phyloP scores from a whole-genome alignment of 2,888 invertebrate species.

The Galerucella calmariensis region DNA sequence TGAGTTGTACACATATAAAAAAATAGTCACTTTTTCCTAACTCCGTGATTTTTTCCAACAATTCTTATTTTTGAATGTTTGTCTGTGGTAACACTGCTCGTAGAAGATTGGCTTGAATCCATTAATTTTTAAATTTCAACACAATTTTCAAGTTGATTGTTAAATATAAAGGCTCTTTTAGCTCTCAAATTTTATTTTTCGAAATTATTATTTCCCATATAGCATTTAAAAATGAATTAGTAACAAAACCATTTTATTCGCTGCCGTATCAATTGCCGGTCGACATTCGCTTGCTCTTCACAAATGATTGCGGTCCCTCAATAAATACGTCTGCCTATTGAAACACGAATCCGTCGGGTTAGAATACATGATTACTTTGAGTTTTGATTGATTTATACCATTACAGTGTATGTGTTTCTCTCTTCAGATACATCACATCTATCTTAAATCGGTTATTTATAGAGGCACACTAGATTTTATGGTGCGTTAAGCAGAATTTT shows the following conservation, averaged over 20 bases:
- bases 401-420: constrained; percentile 26
- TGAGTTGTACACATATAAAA: no score
- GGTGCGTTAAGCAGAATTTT: constrained; percentile 16
- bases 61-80: no score
- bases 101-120: no score
- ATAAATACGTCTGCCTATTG: constrained; percentile 28
- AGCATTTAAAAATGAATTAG: background rate
- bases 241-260: background rate
- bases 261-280: constrained; percentile 6
- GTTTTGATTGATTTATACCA: constrained; percentile 34
- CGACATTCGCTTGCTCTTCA: constrained; percentile 10
- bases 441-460: constrained; percentile 31
- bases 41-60: no score
- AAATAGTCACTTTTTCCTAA: no score
- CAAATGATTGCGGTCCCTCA: constrained; percentile 29
- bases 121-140: no score
- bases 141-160: no score
- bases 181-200: no score
- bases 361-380: constrained; percentile 31
- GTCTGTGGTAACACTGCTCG: no score
- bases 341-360: constrained; percentile 30
- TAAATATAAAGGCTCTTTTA: no score
- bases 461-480: constrained; percentile 26
- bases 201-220: no score
- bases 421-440: constrained; percentile 16